These are phyloP conservation scores for Gymnobelideus leadbeateri DNA, from an alignment of 2,113 vertebrate species.

Conservation along the genomic window DNA sequence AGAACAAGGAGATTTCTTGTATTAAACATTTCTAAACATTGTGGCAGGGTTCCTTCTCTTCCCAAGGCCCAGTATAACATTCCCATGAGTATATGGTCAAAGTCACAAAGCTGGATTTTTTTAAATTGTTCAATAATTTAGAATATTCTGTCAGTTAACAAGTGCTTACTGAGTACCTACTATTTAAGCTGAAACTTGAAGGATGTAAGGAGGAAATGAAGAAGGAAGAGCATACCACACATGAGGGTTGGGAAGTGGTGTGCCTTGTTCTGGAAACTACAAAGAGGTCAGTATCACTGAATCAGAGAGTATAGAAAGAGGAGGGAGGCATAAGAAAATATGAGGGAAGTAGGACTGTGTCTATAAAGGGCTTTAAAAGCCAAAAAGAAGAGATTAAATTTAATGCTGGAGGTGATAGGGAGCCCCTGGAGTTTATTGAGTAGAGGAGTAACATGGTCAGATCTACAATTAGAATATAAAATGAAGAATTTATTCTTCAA, in stretches of 20 bases:
- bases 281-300: too few relatives aligned
- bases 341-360: too few relatives aligned
- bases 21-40: background rate
- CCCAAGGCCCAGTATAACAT: background rate
- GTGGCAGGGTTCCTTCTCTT: background rate
- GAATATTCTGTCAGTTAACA: background rate
- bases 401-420: constrained; percentile 12
- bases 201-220: too few relatives aligned
- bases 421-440: constrained; percentile 24
- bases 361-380: too few relatives aligned
- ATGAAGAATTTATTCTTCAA: too few relatives aligned
- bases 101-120: background rate
- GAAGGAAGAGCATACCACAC: too few relatives aligned
- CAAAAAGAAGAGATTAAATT: background rate
- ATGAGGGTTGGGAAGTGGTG: too few relatives aligned
- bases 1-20: too few relatives aligned
- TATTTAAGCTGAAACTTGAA: background rate
- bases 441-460: background rate
- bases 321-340: too few relatives aligned
- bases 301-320: too few relatives aligned
- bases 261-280: too few relatives aligned
- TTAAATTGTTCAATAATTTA: background rate
- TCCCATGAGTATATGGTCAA: background rate
- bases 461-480: background rate
- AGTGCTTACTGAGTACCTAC: background rate